Evolutionary conservation across 2,797 vertebrate species (phyloP).

Genomic region (Limosa lapponica): DNA sequence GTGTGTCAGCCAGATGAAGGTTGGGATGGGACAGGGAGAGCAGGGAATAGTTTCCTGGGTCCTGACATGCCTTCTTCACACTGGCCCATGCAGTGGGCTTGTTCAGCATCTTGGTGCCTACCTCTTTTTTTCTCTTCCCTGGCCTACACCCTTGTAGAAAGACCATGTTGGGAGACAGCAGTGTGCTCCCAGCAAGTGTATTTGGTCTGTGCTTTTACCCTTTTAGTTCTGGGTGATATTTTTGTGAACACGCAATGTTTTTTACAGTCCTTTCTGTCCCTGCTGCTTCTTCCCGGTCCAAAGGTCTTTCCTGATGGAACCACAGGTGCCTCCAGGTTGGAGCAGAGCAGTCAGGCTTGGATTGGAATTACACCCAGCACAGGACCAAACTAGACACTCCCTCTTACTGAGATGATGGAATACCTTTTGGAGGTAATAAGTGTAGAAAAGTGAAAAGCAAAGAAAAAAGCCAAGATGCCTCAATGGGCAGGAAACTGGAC

Average conservation of each 20-base stretch:
- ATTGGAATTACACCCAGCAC: neutral
- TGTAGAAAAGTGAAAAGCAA: neutral
- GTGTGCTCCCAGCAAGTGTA: neutral
- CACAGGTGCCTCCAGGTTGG: neutral
- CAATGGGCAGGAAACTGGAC: neutral
- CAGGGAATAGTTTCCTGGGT: neutral
- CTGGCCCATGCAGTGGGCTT: neutral
- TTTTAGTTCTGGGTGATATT: neutral
- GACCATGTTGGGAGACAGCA: neutral
- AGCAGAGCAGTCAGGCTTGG: neutral
- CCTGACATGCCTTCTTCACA: neutral
- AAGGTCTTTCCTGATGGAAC: neutral
- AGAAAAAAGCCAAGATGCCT: neutral
- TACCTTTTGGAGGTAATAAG: neutral
- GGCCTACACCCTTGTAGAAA: neutral
- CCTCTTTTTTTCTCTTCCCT: neutral
- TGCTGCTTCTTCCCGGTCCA: neutral
- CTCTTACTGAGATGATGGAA: neutral
- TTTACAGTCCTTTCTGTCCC: neutral
- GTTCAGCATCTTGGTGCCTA: neutral
- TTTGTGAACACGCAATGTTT: neutral
- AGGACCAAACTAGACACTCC: neutral
- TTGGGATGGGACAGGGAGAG: neutral
- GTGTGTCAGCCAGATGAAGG: neutral
- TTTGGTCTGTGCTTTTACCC: neutral